These are phyloP conservation scores for Pharmacophagus antenor DNA, from an alignment of 2,888 invertebrate genomes.

Conservation along the genomic window DNA sequence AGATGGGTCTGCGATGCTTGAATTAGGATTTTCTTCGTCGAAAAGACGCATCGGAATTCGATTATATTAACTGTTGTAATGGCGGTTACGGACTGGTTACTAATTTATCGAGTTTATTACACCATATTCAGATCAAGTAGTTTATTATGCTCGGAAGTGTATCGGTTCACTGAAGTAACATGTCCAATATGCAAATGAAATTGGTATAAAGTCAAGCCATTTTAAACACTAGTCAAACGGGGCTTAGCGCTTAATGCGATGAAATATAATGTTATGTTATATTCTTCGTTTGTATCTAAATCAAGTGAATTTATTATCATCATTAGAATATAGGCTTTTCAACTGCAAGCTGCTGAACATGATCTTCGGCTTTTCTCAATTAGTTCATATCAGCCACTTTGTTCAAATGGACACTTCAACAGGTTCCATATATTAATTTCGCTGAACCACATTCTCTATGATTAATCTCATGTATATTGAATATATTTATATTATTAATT, in stretches of 20 bases:
- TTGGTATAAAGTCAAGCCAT: constrained; percentile 24
- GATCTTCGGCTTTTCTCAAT: too few relatives aligned
- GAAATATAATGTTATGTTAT: too few relatives aligned
- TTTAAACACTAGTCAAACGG: not conserved
- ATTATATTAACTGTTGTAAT: constrained; percentile 31
- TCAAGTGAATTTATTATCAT: not conserved
- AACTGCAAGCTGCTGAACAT: too few relatives aligned
- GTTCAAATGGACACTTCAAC: not conserved
- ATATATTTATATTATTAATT: too few relatives aligned
- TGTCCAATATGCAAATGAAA: constrained; percentile 25
- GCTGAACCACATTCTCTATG: not conserved
- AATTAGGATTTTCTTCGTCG: constrained; percentile 31
- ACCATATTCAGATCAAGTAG: constrained; percentile 25
- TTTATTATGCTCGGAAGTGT: constrained; percentile 28
- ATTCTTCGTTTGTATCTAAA: not conserved
- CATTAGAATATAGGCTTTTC: not conserved
- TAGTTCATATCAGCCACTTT: not conserved
- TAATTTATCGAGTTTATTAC: constrained; percentile 22
- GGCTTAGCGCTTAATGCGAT: not conserved
- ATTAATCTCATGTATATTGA: too few relatives aligned
- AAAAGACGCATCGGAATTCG: constrained; percentile 28
- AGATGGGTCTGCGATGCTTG: constrained; percentile 33
- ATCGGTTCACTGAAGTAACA: constrained; percentile 25
- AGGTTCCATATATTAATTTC: too few relatives aligned
- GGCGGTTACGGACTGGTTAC: constrained; percentile 28